Evolutionary conservation across 1,140 invertebrate genomes (phyloP), one percentile per base, ranked within the genome.

Genomic region (Psilanteris sp.): DNA sequence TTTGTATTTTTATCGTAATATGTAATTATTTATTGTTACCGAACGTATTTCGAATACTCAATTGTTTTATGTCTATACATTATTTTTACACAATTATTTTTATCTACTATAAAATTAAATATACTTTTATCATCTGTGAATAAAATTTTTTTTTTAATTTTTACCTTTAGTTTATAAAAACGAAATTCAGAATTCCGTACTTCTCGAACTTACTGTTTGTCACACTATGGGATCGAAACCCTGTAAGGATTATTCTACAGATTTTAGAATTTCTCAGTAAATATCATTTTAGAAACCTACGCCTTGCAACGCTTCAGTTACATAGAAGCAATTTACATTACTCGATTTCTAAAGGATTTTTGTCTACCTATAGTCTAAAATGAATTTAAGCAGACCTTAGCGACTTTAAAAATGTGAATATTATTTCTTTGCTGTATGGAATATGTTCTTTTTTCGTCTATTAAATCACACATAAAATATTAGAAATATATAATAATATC

Each of bases 281-380:
- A 76, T 70, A 78, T 78, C 64, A 55, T 39, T 67, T 70, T 75
- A 62, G 61, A 82, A 80, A 64, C 57, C 64, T 18, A 52, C 48
- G 44, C 64, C 71, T 73, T 50, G 76, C 71, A 61, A 79, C 72
- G 81, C 78, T 84, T 81, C 82, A 82, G 79, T 84, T 83, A 79
- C 78, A 72, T 72, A 78, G 77, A 83, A 77, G 81, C 82, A 82
- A 84, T 85, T 83, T 86, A 79, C 83, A 83, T 84, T 81, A 85
- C 81, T 86, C 81, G 81, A 83, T 85, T 86, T 79, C 64, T 80
- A 73, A 83, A 81, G 79, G 75, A 79, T 79, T 72, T 71, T 46
- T 57, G 26, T 68, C 43, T 68, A 72, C 46, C 48, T 39, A 50
- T 37, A 43, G 36, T 73, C 50, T 66, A 14, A 50, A 54, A 73